phyloP scores from a whole-genome alignment of 2,888 invertebrate genomes.

The Plutella xylostella region DNA sequence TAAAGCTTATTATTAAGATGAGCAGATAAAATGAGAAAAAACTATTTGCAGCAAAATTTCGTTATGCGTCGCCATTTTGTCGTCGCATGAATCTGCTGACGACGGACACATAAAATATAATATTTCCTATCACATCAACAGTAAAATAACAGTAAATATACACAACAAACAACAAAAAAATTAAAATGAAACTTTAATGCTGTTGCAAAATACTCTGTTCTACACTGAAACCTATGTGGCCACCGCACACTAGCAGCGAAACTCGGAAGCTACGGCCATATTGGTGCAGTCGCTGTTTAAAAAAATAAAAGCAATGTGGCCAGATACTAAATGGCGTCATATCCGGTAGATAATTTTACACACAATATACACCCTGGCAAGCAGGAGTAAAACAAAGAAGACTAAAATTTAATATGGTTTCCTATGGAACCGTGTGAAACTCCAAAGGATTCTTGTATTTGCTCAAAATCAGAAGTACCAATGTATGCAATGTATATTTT shows the following conservation, averaged over 20 bases:
- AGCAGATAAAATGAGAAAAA: constrained; percentile 47
- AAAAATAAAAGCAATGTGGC: constrained; percentile 24
- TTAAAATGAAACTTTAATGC: constrained; percentile 57
- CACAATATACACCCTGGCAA: too few relatives aligned
- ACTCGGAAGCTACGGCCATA: constrained; percentile 67
- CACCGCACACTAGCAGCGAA: constrained; percentile 65
- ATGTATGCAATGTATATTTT: too few relatives aligned
- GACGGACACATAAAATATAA: constrained; percentile 55
- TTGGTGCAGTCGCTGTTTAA: constrained; percentile 31
- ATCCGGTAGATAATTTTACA: too few relatives aligned
- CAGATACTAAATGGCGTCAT: constrained; percentile 23
- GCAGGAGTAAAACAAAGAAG: too few relatives aligned
- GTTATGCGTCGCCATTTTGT: constrained; percentile 71
- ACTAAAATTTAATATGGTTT: too few relatives aligned
- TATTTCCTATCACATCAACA: constrained; percentile 44
- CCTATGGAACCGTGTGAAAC: too few relatives aligned
- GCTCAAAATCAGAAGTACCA: too few relatives aligned
- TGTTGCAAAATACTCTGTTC: constrained; percentile 57
- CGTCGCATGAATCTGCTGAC: constrained; percentile 67
- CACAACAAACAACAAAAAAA: constrained; percentile 51
- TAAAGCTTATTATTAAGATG: constrained; percentile 37
- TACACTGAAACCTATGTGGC: constrained; percentile 53
- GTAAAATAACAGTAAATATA: constrained; percentile 50
- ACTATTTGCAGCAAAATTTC: constrained; percentile 62
- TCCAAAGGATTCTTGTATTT: too few relatives aligned